Evolutionary conservation across 2,888 invertebrate species (phyloP).

Genomic region (Cactoblastis cactorum): DNA sequence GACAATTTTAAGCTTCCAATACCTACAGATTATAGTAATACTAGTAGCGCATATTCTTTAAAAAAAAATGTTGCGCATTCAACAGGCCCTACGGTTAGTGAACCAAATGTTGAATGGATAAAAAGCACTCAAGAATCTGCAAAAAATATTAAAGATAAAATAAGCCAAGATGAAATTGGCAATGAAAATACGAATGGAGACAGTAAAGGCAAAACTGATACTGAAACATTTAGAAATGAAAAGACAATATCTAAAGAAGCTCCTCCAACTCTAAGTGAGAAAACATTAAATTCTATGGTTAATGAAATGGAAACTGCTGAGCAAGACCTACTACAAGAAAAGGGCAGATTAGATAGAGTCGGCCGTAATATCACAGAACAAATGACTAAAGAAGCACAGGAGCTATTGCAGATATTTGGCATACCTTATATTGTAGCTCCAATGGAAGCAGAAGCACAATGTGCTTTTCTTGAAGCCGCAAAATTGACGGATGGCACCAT

Average conservation of each 20-base stretch:
- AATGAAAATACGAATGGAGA: background rate
- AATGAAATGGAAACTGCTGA: conserved; percentile 83
- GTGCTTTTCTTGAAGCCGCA: conserved; percentile 91
- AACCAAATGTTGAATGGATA: background rate
- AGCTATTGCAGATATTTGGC: conserved; percentile 94
- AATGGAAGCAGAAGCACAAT: conserved; percentile 99
- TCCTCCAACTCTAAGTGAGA: conserved; percentile 43
- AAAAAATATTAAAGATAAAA: background rate
- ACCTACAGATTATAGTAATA: too few species aligned
- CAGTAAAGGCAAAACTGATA: background rate
- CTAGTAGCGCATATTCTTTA: too few species aligned
- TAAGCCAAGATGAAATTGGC: too few species aligned
- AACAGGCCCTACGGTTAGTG: too few species aligned
- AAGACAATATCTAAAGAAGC: conserved; percentile 28
- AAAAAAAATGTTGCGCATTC: too few species aligned
- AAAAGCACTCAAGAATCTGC: background rate
- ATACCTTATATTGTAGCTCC: conserved; percentile 97
- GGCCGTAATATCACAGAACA: conserved; percentile 92
- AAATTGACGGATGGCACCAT: conserved; percentile 94
- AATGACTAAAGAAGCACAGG: conserved; percentile 93
- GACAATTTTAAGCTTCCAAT: background rate
- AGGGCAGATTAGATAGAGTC: conserved; percentile 86
- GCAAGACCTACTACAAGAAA: conserved; percentile 81
- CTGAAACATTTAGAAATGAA: background rate
- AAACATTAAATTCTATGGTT: conserved; percentile 66